Conservation (phyloP, 2,113 vertebrate genomes). For the Neolamprologus ventralis region DNA sequence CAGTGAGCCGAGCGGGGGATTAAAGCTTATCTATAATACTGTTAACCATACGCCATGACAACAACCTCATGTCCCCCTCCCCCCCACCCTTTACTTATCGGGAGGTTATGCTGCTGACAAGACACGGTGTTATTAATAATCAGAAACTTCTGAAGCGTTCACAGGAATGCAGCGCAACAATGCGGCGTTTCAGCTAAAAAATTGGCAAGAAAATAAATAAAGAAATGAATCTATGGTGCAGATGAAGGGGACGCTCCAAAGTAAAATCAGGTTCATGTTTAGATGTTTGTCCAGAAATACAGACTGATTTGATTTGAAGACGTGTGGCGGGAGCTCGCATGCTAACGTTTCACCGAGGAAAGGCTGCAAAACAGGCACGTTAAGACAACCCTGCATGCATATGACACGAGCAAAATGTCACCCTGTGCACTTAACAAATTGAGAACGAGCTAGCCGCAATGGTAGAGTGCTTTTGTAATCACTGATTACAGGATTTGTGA, state of each 20-base stretch:
- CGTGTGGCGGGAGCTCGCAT: not conserved
- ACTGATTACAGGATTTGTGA: constrained; percentile 49
- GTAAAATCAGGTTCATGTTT: not conserved
- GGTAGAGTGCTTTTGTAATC: constrained; percentile 48
- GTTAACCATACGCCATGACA: constrained; percentile 47
- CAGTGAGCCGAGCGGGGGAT: constrained; percentile 32
- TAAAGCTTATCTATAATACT: constrained; percentile 48
- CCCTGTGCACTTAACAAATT: constrained; percentile 10
- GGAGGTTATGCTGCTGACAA: constrained; percentile 29
- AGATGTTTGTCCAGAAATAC: not conserved
- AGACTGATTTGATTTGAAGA: not conserved
- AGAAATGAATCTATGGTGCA: not conserved
- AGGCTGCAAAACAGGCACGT: not conserved
- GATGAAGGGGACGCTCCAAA: not conserved
- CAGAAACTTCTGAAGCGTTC: constrained; percentile 21
- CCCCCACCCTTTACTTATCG: constrained; percentile 16
- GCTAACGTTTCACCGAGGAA: not conserved
- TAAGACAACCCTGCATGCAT: not conserved
- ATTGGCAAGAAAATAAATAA: not conserved
- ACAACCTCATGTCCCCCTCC: constrained; percentile 26
- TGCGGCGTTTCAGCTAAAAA: not conserved
- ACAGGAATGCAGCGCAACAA: not conserved
- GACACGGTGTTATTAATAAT: constrained; percentile 39
- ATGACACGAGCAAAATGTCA: not conserved
- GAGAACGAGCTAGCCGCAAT: not conserved